Evolutionary conservation across 2,113 vertebrate species (phyloP).

Genomic region (Pseudorasbora parva): DNA sequence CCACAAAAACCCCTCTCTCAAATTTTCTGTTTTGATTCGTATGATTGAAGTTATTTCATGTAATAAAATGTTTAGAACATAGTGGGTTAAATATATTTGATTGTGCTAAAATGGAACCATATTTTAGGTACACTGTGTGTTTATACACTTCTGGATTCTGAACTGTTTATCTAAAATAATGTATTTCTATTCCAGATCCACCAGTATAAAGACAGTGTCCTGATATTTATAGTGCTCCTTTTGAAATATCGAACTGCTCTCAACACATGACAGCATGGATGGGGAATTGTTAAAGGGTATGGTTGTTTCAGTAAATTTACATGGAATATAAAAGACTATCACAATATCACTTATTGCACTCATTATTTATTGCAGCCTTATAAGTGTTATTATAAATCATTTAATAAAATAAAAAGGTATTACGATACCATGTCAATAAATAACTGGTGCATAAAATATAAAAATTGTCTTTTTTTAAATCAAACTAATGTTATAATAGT

Average conservation of each 20-base stretch:
- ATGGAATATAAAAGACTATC: neutral
- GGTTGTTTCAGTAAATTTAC: neutral
- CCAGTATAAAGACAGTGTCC: neutral
- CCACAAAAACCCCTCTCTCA: no score
- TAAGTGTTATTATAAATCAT: neutral
- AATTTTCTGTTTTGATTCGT: no score
- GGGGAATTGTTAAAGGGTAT: neutral
- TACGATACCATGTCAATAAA: neutral
- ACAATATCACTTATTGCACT: neutral
- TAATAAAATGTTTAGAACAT: neutral
- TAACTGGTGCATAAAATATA: neutral
- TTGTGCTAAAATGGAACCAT: no score
- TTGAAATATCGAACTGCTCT: neutral
- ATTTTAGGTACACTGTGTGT: neutral
- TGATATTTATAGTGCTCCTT: neutral
- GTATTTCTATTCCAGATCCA: constrained; percentile 2
- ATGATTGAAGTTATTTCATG: no score
- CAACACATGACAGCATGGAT: neutral
- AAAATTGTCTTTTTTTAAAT: neutral
- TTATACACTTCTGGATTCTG: neutral
- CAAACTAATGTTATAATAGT: no score
- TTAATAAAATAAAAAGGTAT: neutral
- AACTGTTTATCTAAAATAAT: neutral
- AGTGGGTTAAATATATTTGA: no score
- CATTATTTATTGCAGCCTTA: neutral